Percentiles rank a stretch among this genome's conserved stretches.
These are phyloP conservation scores for Vidua chalybeata DNA, from an alignment of 2,113 vertebrate species.

Conservation along the genomic window DNA sequence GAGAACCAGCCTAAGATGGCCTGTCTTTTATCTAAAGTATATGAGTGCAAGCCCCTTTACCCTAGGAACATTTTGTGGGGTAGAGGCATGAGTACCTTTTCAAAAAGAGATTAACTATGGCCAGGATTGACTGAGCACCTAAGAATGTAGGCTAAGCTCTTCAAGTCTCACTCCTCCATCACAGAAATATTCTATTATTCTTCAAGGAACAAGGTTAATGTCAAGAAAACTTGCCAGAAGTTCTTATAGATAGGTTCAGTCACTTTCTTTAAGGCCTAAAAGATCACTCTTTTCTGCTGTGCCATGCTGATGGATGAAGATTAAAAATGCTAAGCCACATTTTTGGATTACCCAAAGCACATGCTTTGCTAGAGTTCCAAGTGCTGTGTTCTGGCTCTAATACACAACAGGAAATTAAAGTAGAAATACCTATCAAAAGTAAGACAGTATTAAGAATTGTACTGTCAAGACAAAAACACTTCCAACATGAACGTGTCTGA, in stretches of 20 bases:
- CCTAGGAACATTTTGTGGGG: not conserved
- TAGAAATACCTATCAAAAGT: not conserved
- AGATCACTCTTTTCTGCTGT: not conserved
- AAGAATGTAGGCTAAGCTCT: not conserved
- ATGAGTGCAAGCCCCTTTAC: not conserved
- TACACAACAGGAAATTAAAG: not conserved
- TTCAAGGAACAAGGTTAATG: not conserved
- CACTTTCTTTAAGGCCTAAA: not conserved
- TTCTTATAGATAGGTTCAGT: not conserved
- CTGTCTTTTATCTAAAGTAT: not conserved
- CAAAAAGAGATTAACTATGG: not conserved
- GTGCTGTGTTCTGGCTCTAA: not conserved
- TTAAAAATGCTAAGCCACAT: not conserved
- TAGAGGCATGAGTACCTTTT: not conserved
- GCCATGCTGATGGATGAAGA: not conserved
- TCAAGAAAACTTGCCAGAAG: not conserved
- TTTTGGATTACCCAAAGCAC: not conserved
- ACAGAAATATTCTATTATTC: not conserved
- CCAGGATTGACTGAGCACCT: not conserved
- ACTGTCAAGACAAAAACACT: conserved; percentile 3
- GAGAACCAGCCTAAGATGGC: not conserved
- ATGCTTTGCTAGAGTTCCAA: not conserved
- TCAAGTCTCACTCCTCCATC: not conserved
- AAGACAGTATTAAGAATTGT: not conserved
- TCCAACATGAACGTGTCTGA: not conserved